Percentiles rank a stretch among this genome's conserved stretches.
These are phyloP conservation scores for Melinopterus prodromus DNA, from an alignment of 2,888 invertebrate species.

Conservation along the genomic window DNA sequence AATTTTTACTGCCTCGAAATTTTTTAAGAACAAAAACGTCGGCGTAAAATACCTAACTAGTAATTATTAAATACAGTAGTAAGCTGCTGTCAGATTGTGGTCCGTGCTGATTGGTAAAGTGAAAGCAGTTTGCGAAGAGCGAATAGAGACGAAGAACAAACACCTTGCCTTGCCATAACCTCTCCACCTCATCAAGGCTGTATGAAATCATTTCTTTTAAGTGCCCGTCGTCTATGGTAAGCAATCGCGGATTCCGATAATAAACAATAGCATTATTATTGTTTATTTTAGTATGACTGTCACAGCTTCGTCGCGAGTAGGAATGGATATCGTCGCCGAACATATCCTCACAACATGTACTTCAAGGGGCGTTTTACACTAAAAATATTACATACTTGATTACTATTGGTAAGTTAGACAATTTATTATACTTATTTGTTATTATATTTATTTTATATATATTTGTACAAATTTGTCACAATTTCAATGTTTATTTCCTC, in stretches of 20 bases:
- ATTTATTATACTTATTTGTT: background rate
- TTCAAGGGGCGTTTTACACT: background rate
- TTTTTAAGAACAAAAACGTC: too few species aligned
- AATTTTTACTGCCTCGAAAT: too few species aligned
- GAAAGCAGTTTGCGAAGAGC: background rate
- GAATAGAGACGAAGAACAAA: background rate
- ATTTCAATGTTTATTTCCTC: background rate
- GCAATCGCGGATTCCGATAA: background rate
- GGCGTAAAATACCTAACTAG: too few species aligned
- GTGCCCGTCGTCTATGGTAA: background rate
- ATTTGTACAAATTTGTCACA: background rate
- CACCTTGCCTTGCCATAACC: conserved; percentile 4
- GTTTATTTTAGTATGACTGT: background rate
- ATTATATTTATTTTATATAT: background rate
- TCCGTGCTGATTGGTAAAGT: background rate
- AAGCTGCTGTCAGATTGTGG: too few species aligned
- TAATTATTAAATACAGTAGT: too few species aligned
- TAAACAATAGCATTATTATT: background rate
- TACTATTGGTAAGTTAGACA: background rate
- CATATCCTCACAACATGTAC: background rate
- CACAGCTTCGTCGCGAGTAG: background rate
- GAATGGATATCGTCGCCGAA: background rate
- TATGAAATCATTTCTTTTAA: background rate
- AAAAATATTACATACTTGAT: background rate
- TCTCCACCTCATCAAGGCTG: background rate